Base-by-base conservation (phyloP, 2,113 vertebrate species). In the Boulengerochromis microlepis region DNA sequence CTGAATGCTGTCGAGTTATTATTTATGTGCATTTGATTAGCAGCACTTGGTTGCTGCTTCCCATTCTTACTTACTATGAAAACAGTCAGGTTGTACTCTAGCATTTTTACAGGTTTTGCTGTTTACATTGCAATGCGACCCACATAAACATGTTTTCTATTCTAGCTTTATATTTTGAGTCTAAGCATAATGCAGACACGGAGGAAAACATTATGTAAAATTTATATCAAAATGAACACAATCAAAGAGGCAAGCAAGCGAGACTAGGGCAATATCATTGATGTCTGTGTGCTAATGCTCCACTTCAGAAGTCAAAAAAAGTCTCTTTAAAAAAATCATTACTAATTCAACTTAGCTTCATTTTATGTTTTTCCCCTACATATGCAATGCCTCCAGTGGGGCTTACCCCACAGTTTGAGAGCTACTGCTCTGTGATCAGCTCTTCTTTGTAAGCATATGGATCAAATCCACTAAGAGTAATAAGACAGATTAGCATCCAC, bases 291-390 rank as follows among this genome's bases (percentile, higher is more conserved):
- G 2, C 40, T 45, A 29, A 16, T 45, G 40, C 40, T 18, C 24
- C 40, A 47, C 71, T 47, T 76, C 24, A 76, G 42, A 19, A 76
- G 71, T 45, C 1, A 4, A 47, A 50, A 42, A 19, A 50, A 11
- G 24, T 76, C 10, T 47, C 71, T 50, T 76, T 19, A 76, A 76
- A 76, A 76, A 76, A 47, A 50, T 50, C 6, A 50, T 50, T 38
- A 50, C 45, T 78, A 19, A 50, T 78, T 78, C 71, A 78, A 1
- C 24, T 31, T 50, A 29, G 42, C 71, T 31, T 31, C 16, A 50
- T 47, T 78, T 78, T 47, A 50, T 31, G 24, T 50, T 78, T 76
- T 78, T 16, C 22, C 6, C 10, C 24, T 50, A 18, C 16, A 76
- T 19, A 29, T 50, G 24, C 42, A 31, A 42, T 50, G 42, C 42